Percentiles rank a stretch among this genome's conserved stretches.
Conservation (phyloP, 2,113 vertebrate genomes). For the Hirundichthys speculiger region DNA sequence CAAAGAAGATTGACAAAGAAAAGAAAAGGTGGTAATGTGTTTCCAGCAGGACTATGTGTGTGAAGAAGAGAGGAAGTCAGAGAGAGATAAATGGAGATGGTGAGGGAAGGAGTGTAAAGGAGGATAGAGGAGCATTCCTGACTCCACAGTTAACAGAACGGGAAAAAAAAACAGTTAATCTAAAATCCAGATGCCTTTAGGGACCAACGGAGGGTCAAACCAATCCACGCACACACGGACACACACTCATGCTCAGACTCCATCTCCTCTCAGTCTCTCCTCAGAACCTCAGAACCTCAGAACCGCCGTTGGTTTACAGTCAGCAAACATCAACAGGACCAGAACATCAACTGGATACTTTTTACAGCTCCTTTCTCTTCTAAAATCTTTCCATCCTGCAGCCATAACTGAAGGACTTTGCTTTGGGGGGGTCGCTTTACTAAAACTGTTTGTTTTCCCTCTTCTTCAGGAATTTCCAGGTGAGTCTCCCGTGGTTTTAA, state of each 20-base stretch:
- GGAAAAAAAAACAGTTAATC: constrained; percentile 56
- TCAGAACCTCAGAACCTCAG: constrained; percentile 32
- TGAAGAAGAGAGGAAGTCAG: constrained; percentile 12
- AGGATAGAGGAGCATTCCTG: constrained; percentile 75
- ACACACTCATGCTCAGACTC: background rate
- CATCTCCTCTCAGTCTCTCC: constrained; percentile 40
- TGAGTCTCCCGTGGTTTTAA: constrained; percentile 60
- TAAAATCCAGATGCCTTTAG: constrained; percentile 74
- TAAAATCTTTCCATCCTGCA: constrained; percentile 46
- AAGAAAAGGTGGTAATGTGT: constrained; percentile 32
- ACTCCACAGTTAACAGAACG: constrained; percentile 51
- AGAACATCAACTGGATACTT: constrained; percentile 57
- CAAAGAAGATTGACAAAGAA: constrained; percentile 8
- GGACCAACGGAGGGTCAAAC: constrained; percentile 66
- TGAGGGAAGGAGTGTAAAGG: constrained; percentile 55
- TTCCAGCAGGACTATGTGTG: constrained; percentile 31
- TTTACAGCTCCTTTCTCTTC: constrained; percentile 39
- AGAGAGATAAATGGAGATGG: constrained; percentile 50
- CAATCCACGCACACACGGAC: constrained; percentile 32
- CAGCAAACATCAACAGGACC: constrained; percentile 48
- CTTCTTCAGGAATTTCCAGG: constrained; percentile 66
- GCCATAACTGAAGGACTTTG: constrained; percentile 27
- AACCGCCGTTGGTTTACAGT: constrained; percentile 53
- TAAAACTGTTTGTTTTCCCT: constrained; percentile 8
- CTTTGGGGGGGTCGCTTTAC: constrained; percentile 15